phyloP scores from a whole-genome alignment of 2,797 vertebrate species.

The Cygnus olor region DNA sequence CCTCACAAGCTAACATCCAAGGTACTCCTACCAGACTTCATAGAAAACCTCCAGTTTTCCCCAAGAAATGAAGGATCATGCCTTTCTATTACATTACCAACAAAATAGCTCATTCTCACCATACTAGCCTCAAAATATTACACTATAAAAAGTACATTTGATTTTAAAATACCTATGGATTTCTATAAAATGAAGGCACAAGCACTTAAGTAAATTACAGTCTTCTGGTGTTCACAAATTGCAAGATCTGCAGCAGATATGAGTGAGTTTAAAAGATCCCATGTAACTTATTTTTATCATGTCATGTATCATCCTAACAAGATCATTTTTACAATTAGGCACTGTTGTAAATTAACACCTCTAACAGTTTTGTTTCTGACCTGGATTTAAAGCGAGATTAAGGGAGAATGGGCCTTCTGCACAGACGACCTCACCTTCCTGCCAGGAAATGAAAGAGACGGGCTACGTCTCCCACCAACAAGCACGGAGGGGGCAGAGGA shows the following conservation, averaged over 20 bases:
- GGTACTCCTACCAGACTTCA: not conserved
- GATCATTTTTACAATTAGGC: not conserved
- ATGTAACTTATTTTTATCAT: not conserved
- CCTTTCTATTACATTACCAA: not conserved
- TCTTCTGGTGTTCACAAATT: not conserved
- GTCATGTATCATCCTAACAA: not conserved
- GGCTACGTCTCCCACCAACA: not conserved
- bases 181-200: slow-evolving; percentile 25
- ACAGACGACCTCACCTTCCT: not conserved
- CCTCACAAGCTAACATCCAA: not conserved
- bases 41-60: not conserved
- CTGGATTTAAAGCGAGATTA: not conserved
- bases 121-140: not conserved
- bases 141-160: slow-evolving; percentile 19
- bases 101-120: slow-evolving; percentile 8
- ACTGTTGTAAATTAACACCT: not conserved
- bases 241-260: not conserved
- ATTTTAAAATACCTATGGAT: not conserved
- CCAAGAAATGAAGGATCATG: not conserved
- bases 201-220: slow-evolving; percentile 27
- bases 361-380: not conserved
- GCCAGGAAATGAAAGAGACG: not conserved
- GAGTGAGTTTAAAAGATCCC: not conserved
- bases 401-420: not conserved
- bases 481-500: not conserved